Evolutionary conservation across 2,797 vertebrate species (phyloP).

Genomic region (Pogonophryne albipinna): DNA sequence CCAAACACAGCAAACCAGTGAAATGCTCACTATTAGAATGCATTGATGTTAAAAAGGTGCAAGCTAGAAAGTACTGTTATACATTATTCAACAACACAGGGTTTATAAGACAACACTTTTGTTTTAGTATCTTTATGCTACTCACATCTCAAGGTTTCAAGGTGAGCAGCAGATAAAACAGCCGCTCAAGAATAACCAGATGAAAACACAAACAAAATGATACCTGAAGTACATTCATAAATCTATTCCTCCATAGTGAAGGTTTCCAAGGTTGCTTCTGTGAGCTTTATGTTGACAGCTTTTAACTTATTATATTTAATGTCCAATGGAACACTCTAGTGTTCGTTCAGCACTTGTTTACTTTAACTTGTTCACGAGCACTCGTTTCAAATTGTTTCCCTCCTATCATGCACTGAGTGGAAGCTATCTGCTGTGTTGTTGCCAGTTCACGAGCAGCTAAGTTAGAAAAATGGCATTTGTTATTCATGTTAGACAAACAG

Average conservation of each 20-base stretch:
- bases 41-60: no score
- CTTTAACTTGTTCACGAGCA: background rate
- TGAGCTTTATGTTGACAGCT: background rate
- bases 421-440: constrained; percentile 10
- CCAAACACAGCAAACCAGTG: no score
- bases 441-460: background rate
- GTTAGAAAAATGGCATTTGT: background rate
- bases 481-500: constrained; percentile 6
- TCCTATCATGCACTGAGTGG: background rate
- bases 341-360: background rate
- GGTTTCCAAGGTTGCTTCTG: background rate
- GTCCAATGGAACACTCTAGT: background rate
- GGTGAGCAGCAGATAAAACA: no score
- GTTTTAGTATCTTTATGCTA: background rate
- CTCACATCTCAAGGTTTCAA: background rate
- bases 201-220: no score
- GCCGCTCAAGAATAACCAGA: no score
- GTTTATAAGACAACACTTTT: background rate
- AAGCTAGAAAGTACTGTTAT: no score
- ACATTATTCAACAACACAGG: background rate
- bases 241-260: background rate
- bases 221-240: background rate
- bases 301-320: background rate
- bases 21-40: no score
- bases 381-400: background rate